Evolutionary conservation across 1,140 invertebrate species (phyloP).

Genomic region (Brachionus calyciflorus): DNA sequence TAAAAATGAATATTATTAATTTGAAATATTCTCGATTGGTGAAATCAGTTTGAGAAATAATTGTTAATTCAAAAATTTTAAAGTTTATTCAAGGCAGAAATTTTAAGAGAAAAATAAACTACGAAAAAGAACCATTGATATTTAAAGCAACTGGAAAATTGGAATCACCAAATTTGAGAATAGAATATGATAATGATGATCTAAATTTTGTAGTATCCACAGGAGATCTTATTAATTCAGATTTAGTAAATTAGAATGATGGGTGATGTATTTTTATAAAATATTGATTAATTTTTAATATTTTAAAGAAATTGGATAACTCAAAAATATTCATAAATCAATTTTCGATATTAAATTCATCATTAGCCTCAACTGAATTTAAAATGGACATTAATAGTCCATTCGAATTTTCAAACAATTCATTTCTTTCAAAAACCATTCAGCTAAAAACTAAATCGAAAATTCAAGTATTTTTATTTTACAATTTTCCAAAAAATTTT

Average conservation of each 20-base stretch:
- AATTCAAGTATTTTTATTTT: background rate
- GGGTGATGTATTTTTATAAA: background rate
- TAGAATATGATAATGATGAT: conserved; percentile 42
- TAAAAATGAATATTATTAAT: too few relatives aligned
- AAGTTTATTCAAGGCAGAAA: background rate
- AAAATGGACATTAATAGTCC: background rate
- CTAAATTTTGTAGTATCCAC: conserved; percentile 1
- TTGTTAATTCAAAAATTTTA: background rate
- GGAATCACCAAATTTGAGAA: background rate
- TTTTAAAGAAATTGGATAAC: background rate
- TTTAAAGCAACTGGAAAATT: conserved; percentile 30
- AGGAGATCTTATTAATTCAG: conserved; percentile 12
- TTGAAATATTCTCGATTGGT: too few relatives aligned
- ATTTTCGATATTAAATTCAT: conserved; percentile 1
- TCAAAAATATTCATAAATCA: background rate
- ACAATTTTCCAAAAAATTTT: background rate
- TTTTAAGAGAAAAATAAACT: conserved; percentile 12
- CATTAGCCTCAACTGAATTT: background rate
- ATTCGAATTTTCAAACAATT: background rate
- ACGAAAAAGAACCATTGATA: conserved; percentile 12
- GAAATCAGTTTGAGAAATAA: background rate
- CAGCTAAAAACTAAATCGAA: conserved; percentile 5
- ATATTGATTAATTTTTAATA: background rate
- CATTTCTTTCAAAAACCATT: background rate
- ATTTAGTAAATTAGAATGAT: background rate